Base-by-base conservation (phyloP, 1,140 invertebrate species). In the Coelopa frigida region DNA sequence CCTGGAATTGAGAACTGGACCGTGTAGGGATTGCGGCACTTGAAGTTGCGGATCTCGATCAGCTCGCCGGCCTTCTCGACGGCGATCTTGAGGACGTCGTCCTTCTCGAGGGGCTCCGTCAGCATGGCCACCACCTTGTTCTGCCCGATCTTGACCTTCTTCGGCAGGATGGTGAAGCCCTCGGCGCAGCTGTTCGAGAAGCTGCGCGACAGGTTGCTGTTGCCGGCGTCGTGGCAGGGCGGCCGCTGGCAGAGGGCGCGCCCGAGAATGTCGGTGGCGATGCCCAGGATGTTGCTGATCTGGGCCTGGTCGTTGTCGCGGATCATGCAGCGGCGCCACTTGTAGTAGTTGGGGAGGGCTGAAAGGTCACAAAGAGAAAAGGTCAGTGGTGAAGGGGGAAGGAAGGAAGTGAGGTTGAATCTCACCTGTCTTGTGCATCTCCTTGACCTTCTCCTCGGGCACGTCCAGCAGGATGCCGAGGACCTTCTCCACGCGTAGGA, bases 391-490 rank as follows among this genome's bases (percentile, higher is more conserved):
- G 39, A n/a, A 29, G 32, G 11, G 21, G 10, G 18, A 36, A 27
- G 35, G n/a, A 20, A 22, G 31, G 26, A 44, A 40, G 6, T 11
- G 11, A 15, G 7, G 22, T 14, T 11, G 22, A 29, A 40, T 49
- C 53, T 57, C 42, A 75, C 75, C 72, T 56, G 68, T 68, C 57
- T 74, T 76, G 49, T 84, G 81, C 43, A 71, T 67, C 40, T 81
- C 75, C 24, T 72, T 77, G n/a, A 83, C 60, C 49, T 78, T 75
- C 5, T 71, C 70, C 50, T 83, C 80, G 6, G 74, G 73, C 3
- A 89, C 84, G 1, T 87, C 87, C 7, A 89, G 71, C 50, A 89
- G 72, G 75, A 90, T 84, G 6, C 84, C 83, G 22, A 91, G 65
- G 5, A 87, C 81, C 52, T 83, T 80, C 15, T 86, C 82, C 3